Evolutionary conservation across 2,888 invertebrate species (phyloP), one percentile per base, ranked within the genome.

Genomic region (Allygus modestus): DNA sequence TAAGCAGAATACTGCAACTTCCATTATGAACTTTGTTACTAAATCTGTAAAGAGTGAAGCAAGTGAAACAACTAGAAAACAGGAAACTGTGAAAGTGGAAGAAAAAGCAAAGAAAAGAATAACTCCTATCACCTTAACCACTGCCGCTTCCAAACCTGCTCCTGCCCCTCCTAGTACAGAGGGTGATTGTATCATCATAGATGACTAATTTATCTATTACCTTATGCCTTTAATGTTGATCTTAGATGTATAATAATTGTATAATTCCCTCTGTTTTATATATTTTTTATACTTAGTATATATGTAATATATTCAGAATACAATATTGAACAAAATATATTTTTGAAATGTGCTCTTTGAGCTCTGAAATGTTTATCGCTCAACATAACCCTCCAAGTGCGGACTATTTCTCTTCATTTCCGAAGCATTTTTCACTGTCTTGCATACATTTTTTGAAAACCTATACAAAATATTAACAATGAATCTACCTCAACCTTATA

Each of bases 31-130:
- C 41, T 41, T 28, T 20, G 81, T 61, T 0, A 65, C 65, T 15
- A 65, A 65, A 37, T 81, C 81, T 17, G 41, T 26, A 20, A 65
- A 23, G 37, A 37, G 33, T n/a, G 61, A 61, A 20, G 81, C 9
- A 23, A 41, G 28, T 73, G 73, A 37, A 43, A 73, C 2, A 5
- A 17, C 11, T 20, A 5, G n/a, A 15, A 73, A 31, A 28, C 12
- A 73, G 11, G 73, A 41, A 15, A 41, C 12, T 28, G 69, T 15
- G 7, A 73, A 73, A 41, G 20, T 23, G 23, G 73, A 73, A 73
- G 73, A 73, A 41, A 73, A 73, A 23, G 73, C n/a, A 7, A 73
- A 73, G 17, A 73, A 73, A 17, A 73, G 73, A 43, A 73, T 73
- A 7, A 73, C 41, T 20, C 73, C 73, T 20, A 73, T 73, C 2